Conservation (phyloP, 2,797 vertebrate species). For the Crocidura indochinensis region DNA sequence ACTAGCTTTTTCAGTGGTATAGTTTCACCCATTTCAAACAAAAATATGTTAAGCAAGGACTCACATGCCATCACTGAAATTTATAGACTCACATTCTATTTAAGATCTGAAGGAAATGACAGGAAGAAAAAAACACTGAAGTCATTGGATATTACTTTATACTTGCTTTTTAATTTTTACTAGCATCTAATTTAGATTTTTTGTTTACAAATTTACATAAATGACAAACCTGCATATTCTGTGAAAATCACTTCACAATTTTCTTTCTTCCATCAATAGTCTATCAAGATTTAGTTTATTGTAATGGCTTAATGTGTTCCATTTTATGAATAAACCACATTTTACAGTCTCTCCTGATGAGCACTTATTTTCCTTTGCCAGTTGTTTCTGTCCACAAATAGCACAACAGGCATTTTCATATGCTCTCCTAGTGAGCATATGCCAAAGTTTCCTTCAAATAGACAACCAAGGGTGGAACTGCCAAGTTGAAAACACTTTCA, state of each 20-base stretch:
- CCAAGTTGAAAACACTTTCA: neutral
- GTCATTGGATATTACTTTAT: neutral
- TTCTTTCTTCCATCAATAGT: conserved; percentile 43
- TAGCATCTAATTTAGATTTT: neutral
- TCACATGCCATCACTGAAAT: neutral
- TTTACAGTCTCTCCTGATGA: conserved; percentile 13
- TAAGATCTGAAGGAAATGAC: conserved; percentile 23
- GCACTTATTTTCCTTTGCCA: neutral
- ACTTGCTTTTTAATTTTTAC: conserved; percentile 8
- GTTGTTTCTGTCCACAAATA: conserved; percentile 27
- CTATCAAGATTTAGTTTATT: conserved; percentile 49
- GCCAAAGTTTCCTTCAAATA: neutral
- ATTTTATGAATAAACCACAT: conserved; percentile 18
- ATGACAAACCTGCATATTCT: neutral
- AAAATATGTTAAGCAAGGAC: conserved; percentile 5
- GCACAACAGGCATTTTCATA: neutral
- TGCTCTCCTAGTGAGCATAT: neutral
- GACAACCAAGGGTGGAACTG: neutral
- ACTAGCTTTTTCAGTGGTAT: conserved; percentile 22
- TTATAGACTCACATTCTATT: conserved; percentile 3
- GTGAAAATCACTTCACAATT: conserved; percentile 12
- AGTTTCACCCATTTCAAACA: neutral
- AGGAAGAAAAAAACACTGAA: neutral
- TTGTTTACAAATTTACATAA: conserved; percentile 43
- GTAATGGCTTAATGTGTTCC: neutral